These are phyloP conservation scores for Dendrolimus pini DNA, from an alignment of 2,888 invertebrate genomes.

Conservation along the genomic window DNA sequence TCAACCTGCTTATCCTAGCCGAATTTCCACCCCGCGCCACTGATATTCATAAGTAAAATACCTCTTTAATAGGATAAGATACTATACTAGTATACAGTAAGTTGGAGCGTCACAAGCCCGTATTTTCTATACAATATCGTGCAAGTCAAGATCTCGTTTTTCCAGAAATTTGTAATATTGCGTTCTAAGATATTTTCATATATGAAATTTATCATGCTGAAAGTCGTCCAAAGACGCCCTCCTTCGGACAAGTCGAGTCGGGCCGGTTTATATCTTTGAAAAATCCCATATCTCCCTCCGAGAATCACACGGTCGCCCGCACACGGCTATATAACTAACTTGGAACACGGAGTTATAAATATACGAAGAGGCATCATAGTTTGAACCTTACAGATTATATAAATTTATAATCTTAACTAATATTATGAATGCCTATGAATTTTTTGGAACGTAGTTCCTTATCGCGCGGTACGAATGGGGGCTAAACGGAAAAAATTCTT, in stretches of 20 bases:
- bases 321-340: slow-evolving; percentile 44
- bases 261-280: slow-evolving; percentile 51
- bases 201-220: slow-evolving; percentile 14
- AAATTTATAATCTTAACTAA: slow-evolving; percentile 14
- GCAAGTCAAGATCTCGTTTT: not conserved
- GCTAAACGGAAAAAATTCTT: too few relatives aligned
- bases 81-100: too few relatives aligned
- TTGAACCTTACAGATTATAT: slow-evolving; percentile 7
- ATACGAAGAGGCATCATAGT: not conserved
- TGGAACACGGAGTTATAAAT: not conserved
- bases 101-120: too few relatives aligned
- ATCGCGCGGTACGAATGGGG: too few relatives aligned
- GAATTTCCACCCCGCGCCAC: too few relatives aligned
- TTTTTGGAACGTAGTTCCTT: too few relatives aligned
- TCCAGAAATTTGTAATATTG: slow-evolving; percentile 5
- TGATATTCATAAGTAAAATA: too few relatives aligned
- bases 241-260: slow-evolving; percentile 50
- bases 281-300: slow-evolving; percentile 67
- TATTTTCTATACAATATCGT: not conserved
- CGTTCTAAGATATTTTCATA: slow-evolving; percentile 3
- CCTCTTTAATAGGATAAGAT: too few relatives aligned
- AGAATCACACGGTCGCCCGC: slow-evolving; percentile 68
- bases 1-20: too few relatives aligned
- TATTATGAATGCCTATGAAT: too few relatives aligned
- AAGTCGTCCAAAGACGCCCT: slow-evolving; percentile 23